Percentiles rank a stretch among this genome's conserved stretches.
phyloP scores from a whole-genome alignment of 2,797 vertebrate genomes.

The Octomys mimax region DNA sequence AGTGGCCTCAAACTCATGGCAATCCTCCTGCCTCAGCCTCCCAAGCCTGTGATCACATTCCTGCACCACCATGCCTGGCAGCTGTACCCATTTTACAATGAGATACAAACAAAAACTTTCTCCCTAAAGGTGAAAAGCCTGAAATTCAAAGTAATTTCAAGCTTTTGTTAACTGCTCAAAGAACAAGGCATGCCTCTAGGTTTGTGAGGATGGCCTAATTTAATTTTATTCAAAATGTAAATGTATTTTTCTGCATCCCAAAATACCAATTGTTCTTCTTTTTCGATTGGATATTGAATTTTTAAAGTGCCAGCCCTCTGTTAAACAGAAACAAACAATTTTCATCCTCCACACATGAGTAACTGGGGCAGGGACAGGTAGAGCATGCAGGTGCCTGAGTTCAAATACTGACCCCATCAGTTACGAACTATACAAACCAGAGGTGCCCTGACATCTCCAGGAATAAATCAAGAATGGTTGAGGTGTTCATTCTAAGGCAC shows the following conservation, averaged over 20 bases:
- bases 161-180: not conserved
- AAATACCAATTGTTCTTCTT: not conserved
- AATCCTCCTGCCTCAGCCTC: not conserved
- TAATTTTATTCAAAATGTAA: constrained; percentile 55
- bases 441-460: not conserved
- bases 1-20: not conserved
- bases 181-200: not conserved
- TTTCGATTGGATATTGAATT: not conserved
- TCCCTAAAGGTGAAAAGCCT: not conserved
- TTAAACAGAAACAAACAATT: not conserved
- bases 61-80: not conserved
- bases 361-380: not conserved
- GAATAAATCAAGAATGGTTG: not conserved
- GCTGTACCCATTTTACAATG: not conserved
- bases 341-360: rapidly evolving
- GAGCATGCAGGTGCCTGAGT: too few relatives aligned
- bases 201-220: constrained; percentile 22
- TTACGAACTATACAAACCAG: rapidly evolving
- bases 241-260: constrained; percentile 1
- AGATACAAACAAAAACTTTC: constrained; percentile 5
- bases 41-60: not conserved
- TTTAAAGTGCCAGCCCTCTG: not conserved
- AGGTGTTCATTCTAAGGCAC: rapidly evolving
- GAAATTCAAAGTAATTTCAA: not conserved
- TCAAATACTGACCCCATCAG: not conserved